Percentiles rank a stretch among this genome's conserved stretches.
phyloP scores from a whole-genome alignment of 2,113 vertebrate species.

The Mirza zaza region DNA sequence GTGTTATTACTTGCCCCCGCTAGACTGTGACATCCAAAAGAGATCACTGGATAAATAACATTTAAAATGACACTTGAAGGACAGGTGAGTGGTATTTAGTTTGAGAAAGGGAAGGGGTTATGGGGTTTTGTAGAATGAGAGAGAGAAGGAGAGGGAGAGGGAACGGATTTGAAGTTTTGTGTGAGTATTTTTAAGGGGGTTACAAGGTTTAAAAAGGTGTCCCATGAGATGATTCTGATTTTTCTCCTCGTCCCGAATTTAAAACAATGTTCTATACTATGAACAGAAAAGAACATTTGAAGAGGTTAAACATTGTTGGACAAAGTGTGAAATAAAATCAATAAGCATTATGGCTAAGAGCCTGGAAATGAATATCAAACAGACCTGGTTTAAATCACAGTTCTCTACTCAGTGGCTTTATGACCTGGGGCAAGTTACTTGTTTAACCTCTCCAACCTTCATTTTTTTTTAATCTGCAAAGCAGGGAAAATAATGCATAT shows the following conservation, averaged over 20 bases:
- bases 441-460: conserved; percentile 11
- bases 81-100: not conserved
- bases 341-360: conserved; percentile 58
- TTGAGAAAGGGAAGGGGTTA: not conserved
- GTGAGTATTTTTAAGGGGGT: not conserved
- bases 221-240: not conserved
- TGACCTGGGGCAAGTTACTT: conserved; percentile 25
- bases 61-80: not conserved
- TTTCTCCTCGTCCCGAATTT: not conserved
- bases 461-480: not conserved
- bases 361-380: conserved; percentile 50
- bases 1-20: not conserved
- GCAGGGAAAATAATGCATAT: not conserved
- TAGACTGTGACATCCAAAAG: not conserved
- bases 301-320: conserved; percentile 52
- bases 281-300: conserved; percentile 43
- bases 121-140: not conserved
- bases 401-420: not conserved
- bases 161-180: not conserved
- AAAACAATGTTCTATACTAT: conserved; percentile 26
- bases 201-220: not conserved
- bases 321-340: conserved; percentile 58
- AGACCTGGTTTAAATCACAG: conserved; percentile 36
- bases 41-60: not conserved
- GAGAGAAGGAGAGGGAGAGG: not conserved